phyloP scores from a whole-genome alignment of 1,140 invertebrate genomes.

The Ptiloglossa arizonensis region DNA sequence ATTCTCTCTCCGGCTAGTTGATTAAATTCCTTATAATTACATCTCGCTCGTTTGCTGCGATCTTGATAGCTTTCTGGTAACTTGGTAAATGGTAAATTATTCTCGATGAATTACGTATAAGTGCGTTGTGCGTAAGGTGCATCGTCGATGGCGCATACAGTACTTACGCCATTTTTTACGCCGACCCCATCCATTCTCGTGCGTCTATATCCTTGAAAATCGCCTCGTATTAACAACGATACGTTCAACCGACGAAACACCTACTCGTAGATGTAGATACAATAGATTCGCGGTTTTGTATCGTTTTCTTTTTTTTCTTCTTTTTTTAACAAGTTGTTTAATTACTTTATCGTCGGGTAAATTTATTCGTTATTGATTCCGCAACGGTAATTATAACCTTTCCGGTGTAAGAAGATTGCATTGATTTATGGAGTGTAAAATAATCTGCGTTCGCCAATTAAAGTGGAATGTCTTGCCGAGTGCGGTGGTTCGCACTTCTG shows the following conservation, averaged over 20 bases:
- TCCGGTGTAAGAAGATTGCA: neutral
- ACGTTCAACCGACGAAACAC: too few species aligned
- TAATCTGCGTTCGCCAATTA: neutral
- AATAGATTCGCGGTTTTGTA: neutral
- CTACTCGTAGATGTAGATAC: neutral
- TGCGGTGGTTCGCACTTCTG: neutral
- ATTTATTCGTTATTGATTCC: neutral
- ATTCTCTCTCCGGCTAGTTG: neutral
- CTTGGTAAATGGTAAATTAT: neutral
- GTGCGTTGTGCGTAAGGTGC: neutral
- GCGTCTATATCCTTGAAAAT: neutral
- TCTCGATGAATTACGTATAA: neutral
- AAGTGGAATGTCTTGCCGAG: neutral
- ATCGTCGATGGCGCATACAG: neutral
- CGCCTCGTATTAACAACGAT: neutral
- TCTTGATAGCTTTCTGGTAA: neutral
- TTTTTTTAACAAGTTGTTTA: too few species aligned
- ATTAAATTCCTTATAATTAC: constrained; percentile 40
- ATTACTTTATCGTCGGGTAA: neutral
- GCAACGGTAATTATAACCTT: neutral
- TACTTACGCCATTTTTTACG: neutral
- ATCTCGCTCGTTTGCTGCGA: neutral
- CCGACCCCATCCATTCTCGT: neutral
- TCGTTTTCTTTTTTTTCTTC: too few species aligned
- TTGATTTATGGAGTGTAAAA: neutral